These are phyloP conservation scores for Smutsia gigantea DNA, from an alignment of 2,797 vertebrate genomes.

Conservation along the genomic window DNA sequence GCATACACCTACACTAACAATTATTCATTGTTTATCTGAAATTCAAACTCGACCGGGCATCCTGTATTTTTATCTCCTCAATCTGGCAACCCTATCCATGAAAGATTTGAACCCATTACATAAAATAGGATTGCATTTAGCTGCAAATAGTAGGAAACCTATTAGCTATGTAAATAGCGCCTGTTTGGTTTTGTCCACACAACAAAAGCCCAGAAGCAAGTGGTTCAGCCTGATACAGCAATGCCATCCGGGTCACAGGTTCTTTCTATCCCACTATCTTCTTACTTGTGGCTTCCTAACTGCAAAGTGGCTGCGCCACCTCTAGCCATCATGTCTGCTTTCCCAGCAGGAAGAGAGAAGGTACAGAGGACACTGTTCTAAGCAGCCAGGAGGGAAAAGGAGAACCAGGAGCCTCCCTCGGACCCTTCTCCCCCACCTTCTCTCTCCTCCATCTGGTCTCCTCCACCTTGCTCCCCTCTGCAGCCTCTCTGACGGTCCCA, in stretches of 20 bases:
- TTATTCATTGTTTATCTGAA: neutral
- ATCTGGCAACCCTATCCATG: neutral
- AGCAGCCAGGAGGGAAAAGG: neutral
- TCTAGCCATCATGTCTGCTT: neutral
- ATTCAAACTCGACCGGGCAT: neutral
- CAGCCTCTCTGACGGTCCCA: neutral
- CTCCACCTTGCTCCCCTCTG: neutral
- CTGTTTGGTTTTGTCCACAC: neutral
- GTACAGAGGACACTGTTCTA: neutral
- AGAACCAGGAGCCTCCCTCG: neutral
- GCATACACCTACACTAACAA: neutral
- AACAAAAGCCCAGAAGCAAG: neutral
- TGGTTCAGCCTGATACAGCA: too few species aligned
- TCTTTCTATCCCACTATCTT: neutral
- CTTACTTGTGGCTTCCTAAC: neutral
- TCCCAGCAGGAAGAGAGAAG: neutral
- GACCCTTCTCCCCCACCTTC: neutral
- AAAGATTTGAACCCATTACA: neutral
- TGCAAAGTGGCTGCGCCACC: neutral
- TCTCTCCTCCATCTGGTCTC: neutral
- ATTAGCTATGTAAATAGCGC: neutral
- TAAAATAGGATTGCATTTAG: neutral
- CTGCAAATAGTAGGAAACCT: neutral
- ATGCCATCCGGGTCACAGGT: accelerated
- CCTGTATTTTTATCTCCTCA: neutral